Evolutionary conservation across 2,113 vertebrate species (phyloP), one percentile per base, ranked within the genome.

Genomic region (Chauna torquata): DNA sequence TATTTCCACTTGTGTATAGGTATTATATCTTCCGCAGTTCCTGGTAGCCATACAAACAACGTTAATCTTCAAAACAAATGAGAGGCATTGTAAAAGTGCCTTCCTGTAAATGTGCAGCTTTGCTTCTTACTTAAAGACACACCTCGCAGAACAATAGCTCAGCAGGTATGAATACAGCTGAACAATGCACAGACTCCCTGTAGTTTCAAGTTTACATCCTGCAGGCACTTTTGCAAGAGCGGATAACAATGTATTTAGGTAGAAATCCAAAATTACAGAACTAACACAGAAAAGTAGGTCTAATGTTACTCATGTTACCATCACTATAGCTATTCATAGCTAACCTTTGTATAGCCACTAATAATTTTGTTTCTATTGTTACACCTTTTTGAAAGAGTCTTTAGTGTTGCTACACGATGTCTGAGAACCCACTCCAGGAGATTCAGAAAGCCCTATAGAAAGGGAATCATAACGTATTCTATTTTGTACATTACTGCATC

Each of bases 131-230:
- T 96, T 97, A 92, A 90, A 91, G 97, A 86, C 98, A 98, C 98
- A 91, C 98, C 98, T 98, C 97, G 3, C 64, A 90, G 94, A 98
- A 99, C 98, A 98, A 99, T 98, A 93, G 97, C 96, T 96, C 95
- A 97, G 96, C 96, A 98, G 98, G 98, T 98, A 98, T 92, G 97
- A 95, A 45, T 81, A 68, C 77, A 62, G 6, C 66, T 25, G 15
- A 94, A 88, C 95, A 97, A 97, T 64, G 92, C 86, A 69, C 2
- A 76, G 82, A 8, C 52, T 94, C 91, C 87, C 71, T 40, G 72
- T 15, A 79, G 92, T 34, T 94, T 76, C 66, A 49, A 55, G 57
- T 84, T 91, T 83, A 93, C 90, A 95, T 96, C 90, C 96, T 94
- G 86, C 91, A 88, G 82, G 62, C 76, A 79, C 42, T 81, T 78